These are phyloP conservation scores for Meteorus colon DNA, from an alignment of 2,888 invertebrate genomes.

Conservation along the genomic window DNA sequence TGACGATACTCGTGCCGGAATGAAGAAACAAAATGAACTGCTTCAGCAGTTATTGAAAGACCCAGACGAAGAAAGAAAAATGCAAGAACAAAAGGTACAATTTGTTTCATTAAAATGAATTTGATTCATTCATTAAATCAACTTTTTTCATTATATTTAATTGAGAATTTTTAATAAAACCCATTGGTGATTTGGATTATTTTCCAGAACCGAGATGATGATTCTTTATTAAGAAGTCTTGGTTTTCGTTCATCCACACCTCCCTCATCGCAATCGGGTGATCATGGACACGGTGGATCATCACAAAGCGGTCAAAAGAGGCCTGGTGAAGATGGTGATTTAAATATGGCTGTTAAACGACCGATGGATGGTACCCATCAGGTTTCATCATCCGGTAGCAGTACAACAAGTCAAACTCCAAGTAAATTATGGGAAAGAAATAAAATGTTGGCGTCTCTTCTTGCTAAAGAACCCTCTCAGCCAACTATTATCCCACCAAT, in stretches of 20 bases:
- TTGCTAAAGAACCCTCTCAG: conserved; percentile 83
- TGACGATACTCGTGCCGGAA: conserved; percentile 77
- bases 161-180: neutral
- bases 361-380: conserved; percentile 71
- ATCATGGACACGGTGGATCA: conserved; percentile 66
- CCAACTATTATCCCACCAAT: conserved; percentile 80
- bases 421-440: conserved; percentile 88
- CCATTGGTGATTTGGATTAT: neutral
- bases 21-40: conserved; percentile 78
- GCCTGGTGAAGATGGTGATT: conserved; percentile 77
- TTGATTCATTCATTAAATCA: neutral
- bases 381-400: conserved; percentile 69
- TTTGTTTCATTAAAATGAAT: neutral
- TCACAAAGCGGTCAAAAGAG: conserved; percentile 76
- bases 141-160: neutral
- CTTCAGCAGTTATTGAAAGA: conserved; percentile 78
- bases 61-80: conserved; percentile 73
- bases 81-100: conserved; percentile 67
- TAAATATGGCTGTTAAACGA: conserved; percentile 75
- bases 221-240: conserved; percentile 75
- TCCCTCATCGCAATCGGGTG: conserved; percentile 76
- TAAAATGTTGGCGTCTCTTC: conserved; percentile 87
- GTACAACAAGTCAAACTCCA: conserved; percentile 72
- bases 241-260: conserved; percentile 75
- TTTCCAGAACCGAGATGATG: conserved; percentile 73